Evolutionary conservation across 2,113 vertebrate genomes (phyloP).

Genomic region (Mesoclemmys tuberculata): DNA sequence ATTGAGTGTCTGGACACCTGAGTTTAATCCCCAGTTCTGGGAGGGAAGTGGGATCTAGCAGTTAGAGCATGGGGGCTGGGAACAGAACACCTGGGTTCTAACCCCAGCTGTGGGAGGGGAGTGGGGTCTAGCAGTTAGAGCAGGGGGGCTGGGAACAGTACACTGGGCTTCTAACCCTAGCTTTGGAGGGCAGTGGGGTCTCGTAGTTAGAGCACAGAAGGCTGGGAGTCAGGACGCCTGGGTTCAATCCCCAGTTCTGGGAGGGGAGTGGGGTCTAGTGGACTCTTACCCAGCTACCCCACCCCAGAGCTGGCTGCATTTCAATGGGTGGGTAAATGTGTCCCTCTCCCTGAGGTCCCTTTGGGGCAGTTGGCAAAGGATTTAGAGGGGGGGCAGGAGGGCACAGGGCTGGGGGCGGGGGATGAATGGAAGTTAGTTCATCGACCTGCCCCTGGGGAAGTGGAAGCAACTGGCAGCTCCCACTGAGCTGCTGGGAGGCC

Average conservation of each 20-base stretch:
- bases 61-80: too few relatives aligned
- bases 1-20: not conserved
- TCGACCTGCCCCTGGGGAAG: not conserved
- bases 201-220: not conserved
- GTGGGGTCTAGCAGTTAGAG: not conserved
- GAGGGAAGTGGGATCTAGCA: not conserved
- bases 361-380: not conserved
- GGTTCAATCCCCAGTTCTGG: not conserved
- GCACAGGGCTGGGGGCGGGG: not conserved
- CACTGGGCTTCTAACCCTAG: not conserved
- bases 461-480: not conserved
- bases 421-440: too few relatives aligned
- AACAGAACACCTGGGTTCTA: not conserved
- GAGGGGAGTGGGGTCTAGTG: not conserved
- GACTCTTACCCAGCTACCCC: not conserved
- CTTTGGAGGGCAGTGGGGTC: too few relatives aligned
- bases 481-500: not conserved
- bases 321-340: not conserved
- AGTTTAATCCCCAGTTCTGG: not conserved
- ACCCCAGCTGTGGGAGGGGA: not conserved
- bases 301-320: not conserved
- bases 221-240: not conserved
- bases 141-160: not conserved
- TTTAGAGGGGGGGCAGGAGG: not conserved
- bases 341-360: not conserved